These are phyloP conservation scores for Ammospiza maritima DNA, from an alignment of 2,797 vertebrate species.

Conservation along the genomic window DNA sequence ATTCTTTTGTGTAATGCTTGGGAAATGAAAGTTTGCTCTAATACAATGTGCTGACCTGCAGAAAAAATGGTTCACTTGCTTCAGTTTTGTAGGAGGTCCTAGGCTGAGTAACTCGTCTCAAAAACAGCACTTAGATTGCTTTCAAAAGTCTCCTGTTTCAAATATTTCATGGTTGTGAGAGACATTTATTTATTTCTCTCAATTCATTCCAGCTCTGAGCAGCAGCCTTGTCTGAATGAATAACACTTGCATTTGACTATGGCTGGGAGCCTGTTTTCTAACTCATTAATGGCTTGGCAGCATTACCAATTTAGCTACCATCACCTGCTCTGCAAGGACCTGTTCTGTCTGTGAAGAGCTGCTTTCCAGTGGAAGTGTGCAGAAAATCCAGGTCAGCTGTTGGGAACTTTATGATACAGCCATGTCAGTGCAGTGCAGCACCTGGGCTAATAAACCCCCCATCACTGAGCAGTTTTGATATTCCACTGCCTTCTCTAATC, in stretches of 20 bases:
- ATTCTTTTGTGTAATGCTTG: not conserved
- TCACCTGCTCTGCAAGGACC: not conserved
- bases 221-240: not conserved
- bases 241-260: not conserved
- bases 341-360: not conserved
- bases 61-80: not conserved
- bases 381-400: not conserved
- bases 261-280: not conserved
- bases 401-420: not conserved
- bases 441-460: not conserved
- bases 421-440: not conserved
- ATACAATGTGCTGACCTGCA: not conserved
- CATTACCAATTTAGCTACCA: not conserved
- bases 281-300: not conserved
- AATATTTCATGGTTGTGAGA: not conserved
- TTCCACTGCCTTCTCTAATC: not conserved
- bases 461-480: not conserved
- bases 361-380: not conserved
- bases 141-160: not conserved
- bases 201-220: not conserved
- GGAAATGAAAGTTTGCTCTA: not conserved
- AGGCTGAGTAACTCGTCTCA: not conserved
- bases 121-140: not conserved
- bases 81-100: not conserved
- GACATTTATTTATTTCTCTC: conserved; percentile 18